A percentile compares a stretch with the other conserved stretches of the same genome.
Evolutionary conservation across 2,888 invertebrate genomes (phyloP).

Genomic region (Sinohyriopsis cumingii): DNA sequence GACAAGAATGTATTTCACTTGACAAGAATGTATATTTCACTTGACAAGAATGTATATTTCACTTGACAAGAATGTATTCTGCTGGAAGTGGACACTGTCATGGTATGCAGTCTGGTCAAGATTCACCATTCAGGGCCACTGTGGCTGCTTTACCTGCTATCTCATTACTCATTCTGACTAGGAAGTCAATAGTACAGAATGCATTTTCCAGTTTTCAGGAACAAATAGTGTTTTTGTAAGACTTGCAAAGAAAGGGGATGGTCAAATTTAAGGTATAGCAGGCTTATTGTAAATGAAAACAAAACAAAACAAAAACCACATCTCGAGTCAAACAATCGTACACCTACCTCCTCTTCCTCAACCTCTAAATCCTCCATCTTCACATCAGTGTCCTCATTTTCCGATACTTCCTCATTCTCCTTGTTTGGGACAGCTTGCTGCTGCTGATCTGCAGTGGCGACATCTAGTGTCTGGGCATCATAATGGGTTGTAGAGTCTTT

Average conservation of each 20-base stretch:
- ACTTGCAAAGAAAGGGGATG: background rate
- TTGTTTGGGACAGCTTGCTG: slow-evolving; percentile 78
- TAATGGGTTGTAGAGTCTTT: slow-evolving; percentile 80
- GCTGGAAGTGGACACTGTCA: too few species aligned
- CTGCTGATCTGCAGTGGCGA: slow-evolving; percentile 82
- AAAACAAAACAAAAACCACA: too few species aligned
- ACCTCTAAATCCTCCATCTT: slow-evolving; percentile 58
- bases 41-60: too few species aligned
- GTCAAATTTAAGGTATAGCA: too few species aligned
- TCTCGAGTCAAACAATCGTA: too few species aligned
- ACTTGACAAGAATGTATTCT: too few species aligned
- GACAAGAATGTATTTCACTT: too few species aligned
- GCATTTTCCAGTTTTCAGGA: background rate
- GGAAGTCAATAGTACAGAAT: background rate
- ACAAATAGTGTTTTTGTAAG: background rate
- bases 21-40: too few species aligned
- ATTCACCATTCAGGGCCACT: too few species aligned
- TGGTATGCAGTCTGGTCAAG: too few species aligned
- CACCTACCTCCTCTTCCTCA: slow-evolving; percentile 34
- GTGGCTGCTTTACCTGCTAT: slow-evolving; percentile 2
- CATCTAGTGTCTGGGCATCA: slow-evolving; percentile 79
- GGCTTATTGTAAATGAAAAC: too few species aligned
- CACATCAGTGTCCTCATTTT: slow-evolving; percentile 75
- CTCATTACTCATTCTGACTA: background rate
- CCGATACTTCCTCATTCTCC: slow-evolving; percentile 77